phyloP scores from a whole-genome alignment of 2,888 invertebrate species.

The Mesoligia furuncula region DNA sequence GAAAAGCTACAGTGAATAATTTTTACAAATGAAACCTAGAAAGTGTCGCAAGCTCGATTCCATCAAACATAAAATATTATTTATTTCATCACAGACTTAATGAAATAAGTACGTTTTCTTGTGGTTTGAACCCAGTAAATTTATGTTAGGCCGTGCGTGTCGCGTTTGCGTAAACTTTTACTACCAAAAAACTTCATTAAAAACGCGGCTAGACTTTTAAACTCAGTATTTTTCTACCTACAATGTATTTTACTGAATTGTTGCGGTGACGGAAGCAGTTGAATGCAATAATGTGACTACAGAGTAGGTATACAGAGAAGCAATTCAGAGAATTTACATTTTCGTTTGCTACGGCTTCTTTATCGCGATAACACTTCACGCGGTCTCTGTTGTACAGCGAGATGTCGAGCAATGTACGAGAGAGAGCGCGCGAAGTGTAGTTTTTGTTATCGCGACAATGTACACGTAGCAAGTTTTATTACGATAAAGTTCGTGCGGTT shows the following conservation, averaged over 20 bases:
- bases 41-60: not conserved
- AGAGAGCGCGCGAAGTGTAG: not conserved
- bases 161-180: not conserved
- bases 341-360: not conserved
- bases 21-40: not conserved
- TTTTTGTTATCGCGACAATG: not conserved
- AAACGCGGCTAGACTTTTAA: not conserved
- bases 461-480: not conserved
- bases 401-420: not conserved
- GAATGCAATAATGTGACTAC: not conserved
- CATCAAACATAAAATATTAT: conserved; percentile 7
- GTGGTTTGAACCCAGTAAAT: conserved; percentile 10
- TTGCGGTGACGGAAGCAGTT: not conserved
- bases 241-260: not conserved
- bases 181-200: not conserved
- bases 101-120: conserved; percentile 11
- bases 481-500: not conserved
- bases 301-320: not conserved
- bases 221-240: not conserved
- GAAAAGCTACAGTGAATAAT: not conserved
- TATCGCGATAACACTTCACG: not conserved
- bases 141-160: conserved; percentile 3
- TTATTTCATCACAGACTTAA: conserved; percentile 5
- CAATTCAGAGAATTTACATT: not conserved
- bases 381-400: not conserved